phyloP scores from a whole-genome alignment of 2,113 vertebrate genomes.

The Festucalex cinctus region DNA sequence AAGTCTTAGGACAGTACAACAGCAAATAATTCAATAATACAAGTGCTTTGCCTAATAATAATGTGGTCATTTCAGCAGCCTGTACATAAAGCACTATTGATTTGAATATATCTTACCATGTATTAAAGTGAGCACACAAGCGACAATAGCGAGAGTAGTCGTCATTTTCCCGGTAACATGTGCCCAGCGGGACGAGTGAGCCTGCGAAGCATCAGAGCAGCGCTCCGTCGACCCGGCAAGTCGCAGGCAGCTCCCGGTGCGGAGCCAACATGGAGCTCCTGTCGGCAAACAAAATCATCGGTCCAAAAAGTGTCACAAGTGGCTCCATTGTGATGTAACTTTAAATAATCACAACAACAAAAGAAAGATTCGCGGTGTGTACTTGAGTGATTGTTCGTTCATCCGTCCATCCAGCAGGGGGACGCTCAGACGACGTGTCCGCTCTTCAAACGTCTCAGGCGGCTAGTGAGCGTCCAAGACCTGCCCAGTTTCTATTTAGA shows the following conservation, averaged over 20 bases:
- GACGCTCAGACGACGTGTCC: neutral
- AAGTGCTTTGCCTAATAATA: neutral
- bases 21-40: neutral
- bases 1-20: neutral
- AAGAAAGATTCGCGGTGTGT: neutral
- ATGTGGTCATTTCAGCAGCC: neutral
- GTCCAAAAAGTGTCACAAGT: neutral
- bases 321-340: neutral
- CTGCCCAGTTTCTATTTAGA: conserved; percentile 9
- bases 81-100: conserved; percentile 5
- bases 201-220: conserved; percentile 23
- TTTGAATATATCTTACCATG: conserved; percentile 52
- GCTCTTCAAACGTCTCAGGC: conserved; percentile 6
- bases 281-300: no score
- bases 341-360: neutral
- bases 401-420: neutral
- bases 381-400: neutral
- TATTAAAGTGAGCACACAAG: conserved; percentile 54
- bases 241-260: conserved; percentile 11
- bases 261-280: conserved; percentile 9
- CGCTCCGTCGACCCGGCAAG: conserved; percentile 36
- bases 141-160: conserved; percentile 50
- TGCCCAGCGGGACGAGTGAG: conserved; percentile 25
- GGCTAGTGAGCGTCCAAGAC: conserved; percentile 12
- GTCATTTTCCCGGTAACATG: conserved; percentile 62